Evolutionary conservation across 2,797 vertebrate species (phyloP).

Genomic region (Lagocephalus sceleratus): DNA sequence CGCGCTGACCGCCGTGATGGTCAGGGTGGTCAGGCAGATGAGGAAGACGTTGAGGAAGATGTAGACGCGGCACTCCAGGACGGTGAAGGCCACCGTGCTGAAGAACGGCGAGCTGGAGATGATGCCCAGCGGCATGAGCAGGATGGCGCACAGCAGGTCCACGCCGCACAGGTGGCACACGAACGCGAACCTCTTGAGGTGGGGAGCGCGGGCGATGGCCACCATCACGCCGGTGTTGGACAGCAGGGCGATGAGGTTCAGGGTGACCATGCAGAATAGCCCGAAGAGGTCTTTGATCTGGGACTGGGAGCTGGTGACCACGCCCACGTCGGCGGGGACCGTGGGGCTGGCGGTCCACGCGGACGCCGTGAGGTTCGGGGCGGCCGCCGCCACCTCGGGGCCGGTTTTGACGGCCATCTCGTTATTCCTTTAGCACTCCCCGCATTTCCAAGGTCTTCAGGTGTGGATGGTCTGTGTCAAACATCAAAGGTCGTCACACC

Average conservation of each 20-base stretch:
- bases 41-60: conserved; percentile 91
- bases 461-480: conserved; percentile 29
- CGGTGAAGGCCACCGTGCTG: conserved; percentile 82
- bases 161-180: conserved; percentile 90
- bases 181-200: conserved; percentile 87
- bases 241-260: conserved; percentile 85
- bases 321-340: conserved; percentile 65
- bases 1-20: conserved; percentile 87
- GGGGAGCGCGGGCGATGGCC: conserved; percentile 85
- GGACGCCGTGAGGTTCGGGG: conserved; percentile 58
- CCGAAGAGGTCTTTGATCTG: conserved; percentile 81
- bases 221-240: conserved; percentile 87
- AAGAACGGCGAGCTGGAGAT: conserved; percentile 87
- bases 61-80: conserved; percentile 84
- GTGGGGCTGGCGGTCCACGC: conserved; percentile 61
- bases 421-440: conserved; percentile 38
- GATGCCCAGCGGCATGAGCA: conserved; percentile 91
- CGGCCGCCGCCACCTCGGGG: conserved; percentile 56
- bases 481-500: background rate
- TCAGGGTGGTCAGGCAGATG: conserved; percentile 89
- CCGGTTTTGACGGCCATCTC: conserved; percentile 68
- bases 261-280: conserved; percentile 85
- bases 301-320: conserved; percentile 76
- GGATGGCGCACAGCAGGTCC: conserved; percentile 88
- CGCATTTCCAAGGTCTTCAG: conserved; percentile 39